Conservation (phyloP, 1,140 invertebrate species). For the Himalopsyche phryganea region DNA sequence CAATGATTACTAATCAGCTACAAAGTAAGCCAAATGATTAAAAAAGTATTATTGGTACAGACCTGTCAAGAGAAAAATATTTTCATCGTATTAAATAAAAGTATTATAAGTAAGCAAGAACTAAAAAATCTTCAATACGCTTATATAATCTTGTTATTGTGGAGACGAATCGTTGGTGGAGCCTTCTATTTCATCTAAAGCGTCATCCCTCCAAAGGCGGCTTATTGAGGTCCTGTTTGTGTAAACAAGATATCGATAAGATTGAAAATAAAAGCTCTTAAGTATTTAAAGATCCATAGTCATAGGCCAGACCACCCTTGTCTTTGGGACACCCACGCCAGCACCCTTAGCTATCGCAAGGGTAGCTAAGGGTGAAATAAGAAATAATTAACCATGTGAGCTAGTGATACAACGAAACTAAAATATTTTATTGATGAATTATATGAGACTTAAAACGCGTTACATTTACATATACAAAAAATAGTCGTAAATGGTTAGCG, state of each 20-base stretch:
- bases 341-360: neutral
- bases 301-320: neutral
- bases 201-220: slow-evolving; percentile 4
- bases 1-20: no score
- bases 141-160: neutral
- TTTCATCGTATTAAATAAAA: no score
- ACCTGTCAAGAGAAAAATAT: no score
- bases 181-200: neutral
- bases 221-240: slow-evolving; percentile 22
- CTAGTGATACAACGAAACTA: neutral
- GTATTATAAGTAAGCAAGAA: no score
- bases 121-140: no score
- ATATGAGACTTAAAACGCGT: no score
- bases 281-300: slow-evolving; percentile 1
- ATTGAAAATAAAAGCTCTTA: slow-evolving; percentile 22
- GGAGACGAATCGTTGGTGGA: neutral
- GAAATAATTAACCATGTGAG: neutral
- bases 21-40: no score
- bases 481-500: no score
- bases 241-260: slow-evolving; percentile 33
- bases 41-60: no score
- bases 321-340: neutral
- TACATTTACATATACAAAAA: no score
- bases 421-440: no score
- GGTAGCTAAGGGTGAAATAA: neutral